Evolutionary conservation across 2,797 vertebrate genomes (phyloP).

Genomic region (Neosilurus hyrtlii): DNA sequence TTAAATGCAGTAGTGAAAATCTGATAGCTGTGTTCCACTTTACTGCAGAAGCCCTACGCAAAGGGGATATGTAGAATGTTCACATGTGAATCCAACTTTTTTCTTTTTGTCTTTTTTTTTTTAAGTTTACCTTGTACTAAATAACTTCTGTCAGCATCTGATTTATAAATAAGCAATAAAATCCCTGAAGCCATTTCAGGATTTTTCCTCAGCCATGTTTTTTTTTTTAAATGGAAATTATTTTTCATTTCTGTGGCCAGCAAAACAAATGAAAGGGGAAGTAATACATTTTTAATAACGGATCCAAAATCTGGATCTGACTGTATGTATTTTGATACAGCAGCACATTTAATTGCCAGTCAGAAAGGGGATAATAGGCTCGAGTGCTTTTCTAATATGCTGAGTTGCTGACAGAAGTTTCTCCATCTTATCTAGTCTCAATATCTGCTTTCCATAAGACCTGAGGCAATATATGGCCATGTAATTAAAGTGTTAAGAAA

Average conservation of each 20-base stretch:
- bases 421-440: conserved; percentile 80
- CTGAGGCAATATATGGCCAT: conserved; percentile 73
- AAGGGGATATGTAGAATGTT: conserved; percentile 34
- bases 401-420: conserved; percentile 78
- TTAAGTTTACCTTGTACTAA: conserved; percentile 43
- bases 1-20: neutral
- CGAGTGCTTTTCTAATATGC: conserved; percentile 74
- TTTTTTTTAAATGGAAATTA: conserved; percentile 59
- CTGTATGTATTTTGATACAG: conserved; percentile 73
- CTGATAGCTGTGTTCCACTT: neutral
- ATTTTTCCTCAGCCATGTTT: conserved; percentile 45
- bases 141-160: neutral
- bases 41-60: neutral
- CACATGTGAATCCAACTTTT: conserved; percentile 44
- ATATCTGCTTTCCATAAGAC: conserved; percentile 76
- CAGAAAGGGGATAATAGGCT: conserved; percentile 71
- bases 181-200: conserved; percentile 40
- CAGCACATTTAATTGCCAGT: conserved; percentile 71
- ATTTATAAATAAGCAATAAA: conserved; percentile 46
- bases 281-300: conserved; percentile 68
- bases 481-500: conserved; percentile 79
- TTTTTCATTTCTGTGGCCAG: conserved; percentile 63
- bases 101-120: neutral
- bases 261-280: conserved; percentile 63
- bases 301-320: conserved; percentile 59